Conservation (phyloP, 2,113 vertebrate genomes). For the Crotalus tigris region DNA sequence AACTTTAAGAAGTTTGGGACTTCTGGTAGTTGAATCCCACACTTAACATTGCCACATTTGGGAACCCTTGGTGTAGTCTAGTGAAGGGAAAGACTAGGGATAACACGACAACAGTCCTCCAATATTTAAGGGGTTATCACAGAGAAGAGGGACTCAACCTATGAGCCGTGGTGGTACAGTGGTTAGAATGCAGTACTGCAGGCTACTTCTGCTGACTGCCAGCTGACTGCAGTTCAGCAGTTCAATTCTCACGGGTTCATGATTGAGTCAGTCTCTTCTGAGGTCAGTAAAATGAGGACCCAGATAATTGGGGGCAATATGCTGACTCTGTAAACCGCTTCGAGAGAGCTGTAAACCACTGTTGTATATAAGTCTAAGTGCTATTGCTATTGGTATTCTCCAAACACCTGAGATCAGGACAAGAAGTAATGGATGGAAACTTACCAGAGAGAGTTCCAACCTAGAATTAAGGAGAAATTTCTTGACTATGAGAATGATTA, state of each 20-base stretch:
- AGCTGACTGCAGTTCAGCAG: too few relatives aligned
- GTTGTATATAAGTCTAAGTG: too few relatives aligned
- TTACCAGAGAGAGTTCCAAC: background rate
- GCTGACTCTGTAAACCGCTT: too few relatives aligned
- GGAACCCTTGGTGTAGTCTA: background rate
- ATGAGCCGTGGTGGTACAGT: too few relatives aligned
- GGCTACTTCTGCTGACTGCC: too few relatives aligned
- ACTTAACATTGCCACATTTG: background rate
- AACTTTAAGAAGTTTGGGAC: background rate
- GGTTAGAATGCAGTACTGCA: too few relatives aligned
- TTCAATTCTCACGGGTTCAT: too few relatives aligned
- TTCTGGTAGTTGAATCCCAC: background rate
- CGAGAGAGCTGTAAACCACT: too few relatives aligned
- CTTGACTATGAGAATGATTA: background rate
- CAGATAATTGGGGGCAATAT: too few relatives aligned
- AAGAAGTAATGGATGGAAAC: background rate
- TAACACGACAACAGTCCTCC: background rate
- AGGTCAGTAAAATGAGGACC: too few relatives aligned
- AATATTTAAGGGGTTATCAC: background rate
- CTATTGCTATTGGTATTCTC: background rate
- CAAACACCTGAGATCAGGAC: background rate
- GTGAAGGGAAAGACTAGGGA: background rate
- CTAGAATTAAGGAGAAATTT: background rate
- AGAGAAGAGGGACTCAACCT: background rate
- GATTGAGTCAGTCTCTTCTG: too few relatives aligned